Conservation (phyloP, 1,140 invertebrate genomes). For the Hermetia illucens region DNA sequence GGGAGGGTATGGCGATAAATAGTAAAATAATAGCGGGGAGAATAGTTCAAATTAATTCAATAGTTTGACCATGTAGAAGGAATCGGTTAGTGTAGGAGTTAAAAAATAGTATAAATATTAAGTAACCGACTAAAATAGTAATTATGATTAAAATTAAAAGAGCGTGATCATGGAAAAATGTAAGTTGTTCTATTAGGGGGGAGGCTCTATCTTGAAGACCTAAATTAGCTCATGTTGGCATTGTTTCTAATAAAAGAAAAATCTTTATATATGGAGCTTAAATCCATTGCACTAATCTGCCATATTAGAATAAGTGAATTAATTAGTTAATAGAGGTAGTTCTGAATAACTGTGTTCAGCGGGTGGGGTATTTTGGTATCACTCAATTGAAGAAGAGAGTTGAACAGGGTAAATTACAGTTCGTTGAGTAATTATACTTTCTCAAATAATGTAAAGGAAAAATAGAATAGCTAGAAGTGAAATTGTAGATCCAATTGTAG, state of each 20-base stretch:
- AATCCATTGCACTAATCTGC: slow-evolving; percentile 39
- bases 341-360: slow-evolving; percentile 39
- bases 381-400: slow-evolving; percentile 40
- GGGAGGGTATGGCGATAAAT: slow-evolving; percentile 44
- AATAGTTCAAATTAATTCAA: slow-evolving; percentile 51
- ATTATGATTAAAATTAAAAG: slow-evolving; percentile 39
- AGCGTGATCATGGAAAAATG: slow-evolving; percentile 43
- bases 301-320: slow-evolving; percentile 37
- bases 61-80: slow-evolving; percentile 34
- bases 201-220: slow-evolving; percentile 39
- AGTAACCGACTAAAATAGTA: slow-evolving; percentile 41
- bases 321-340: slow-evolving; percentile 36
- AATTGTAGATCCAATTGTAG: slow-evolving; percentile 44
- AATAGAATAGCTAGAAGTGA: slow-evolving; percentile 36
- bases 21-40: slow-evolving; percentile 42
- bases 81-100: slow-evolving; percentile 35
- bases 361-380: slow-evolving; percentile 37
- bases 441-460: slow-evolving; percentile 38
- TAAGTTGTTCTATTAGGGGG: slow-evolving; percentile 42
- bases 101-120: slow-evolving; percentile 36
- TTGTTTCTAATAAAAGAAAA: slow-evolving; percentile 35
- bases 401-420: slow-evolving; percentile 30
- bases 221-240: slow-evolving; percentile 36
- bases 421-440: slow-evolving; percentile 30
- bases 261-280: slow-evolving; percentile 43